phyloP scores from a whole-genome alignment of 2,888 invertebrate species.

The Elegia similella region DNA sequence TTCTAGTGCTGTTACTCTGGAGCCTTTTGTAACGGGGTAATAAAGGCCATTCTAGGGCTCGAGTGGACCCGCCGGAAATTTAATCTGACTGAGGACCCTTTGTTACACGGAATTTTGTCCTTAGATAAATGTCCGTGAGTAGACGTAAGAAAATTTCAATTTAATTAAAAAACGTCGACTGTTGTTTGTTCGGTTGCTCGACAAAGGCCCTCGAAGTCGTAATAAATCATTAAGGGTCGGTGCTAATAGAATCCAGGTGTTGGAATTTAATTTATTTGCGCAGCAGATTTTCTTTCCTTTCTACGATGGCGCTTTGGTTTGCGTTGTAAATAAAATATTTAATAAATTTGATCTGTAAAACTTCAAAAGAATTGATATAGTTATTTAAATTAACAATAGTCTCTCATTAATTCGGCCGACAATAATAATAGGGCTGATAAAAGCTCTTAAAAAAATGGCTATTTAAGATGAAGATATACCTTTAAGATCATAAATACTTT shows the following conservation, averaged over 20 bases:
- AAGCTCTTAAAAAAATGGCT: no score
- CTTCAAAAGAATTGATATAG: no score
- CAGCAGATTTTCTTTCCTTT: not conserved
- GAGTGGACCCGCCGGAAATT: slow-evolving; percentile 77
- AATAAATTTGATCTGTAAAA: not conserved
- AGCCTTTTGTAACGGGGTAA: slow-evolving; percentile 71
- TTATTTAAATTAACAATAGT: no score
- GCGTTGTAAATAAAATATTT: not conserved
- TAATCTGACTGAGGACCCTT: slow-evolving; percentile 72
- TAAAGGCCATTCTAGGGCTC: slow-evolving; percentile 72
- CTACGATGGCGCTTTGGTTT: not conserved
- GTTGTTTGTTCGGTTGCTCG: slow-evolving; percentile 49
- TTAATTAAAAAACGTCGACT: slow-evolving; percentile 67
- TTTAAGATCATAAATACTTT: no score
- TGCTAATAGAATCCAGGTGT: slow-evolving; percentile 14
- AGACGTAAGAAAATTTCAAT: slow-evolving; percentile 62
- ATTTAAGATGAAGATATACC: no score
- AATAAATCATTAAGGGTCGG: slow-evolving; percentile 23
- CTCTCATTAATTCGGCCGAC: no score
- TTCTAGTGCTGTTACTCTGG: slow-evolving; percentile 53
- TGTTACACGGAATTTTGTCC: slow-evolving; percentile 67
- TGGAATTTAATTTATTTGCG: slow-evolving; percentile 14
- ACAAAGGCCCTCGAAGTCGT: slow-evolving; percentile 26
- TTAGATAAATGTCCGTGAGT: slow-evolving; percentile 70
- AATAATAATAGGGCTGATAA: no score